Base-by-base conservation (phyloP, 2,888 invertebrate species). In the Plebejus anna region DNA sequence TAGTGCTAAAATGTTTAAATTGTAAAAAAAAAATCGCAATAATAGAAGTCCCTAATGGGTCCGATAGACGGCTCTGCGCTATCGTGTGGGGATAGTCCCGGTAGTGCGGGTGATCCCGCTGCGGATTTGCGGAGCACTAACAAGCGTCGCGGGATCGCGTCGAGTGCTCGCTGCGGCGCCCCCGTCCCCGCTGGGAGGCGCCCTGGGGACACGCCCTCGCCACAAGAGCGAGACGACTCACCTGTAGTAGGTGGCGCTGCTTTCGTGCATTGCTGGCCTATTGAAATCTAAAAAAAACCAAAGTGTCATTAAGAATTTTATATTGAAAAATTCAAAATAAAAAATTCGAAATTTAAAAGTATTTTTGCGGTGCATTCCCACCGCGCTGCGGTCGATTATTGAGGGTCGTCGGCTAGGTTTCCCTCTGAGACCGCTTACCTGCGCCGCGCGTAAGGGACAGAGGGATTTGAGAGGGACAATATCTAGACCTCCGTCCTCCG, bases 141-240 rank as follows among this genome's bases (percentile, higher is more conserved):
- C 93, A 93, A 92, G 94, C 92, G 92, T 90, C 92, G 90, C 92
- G 92, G 93, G 93, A 92, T 89, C 89, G 87, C 89, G 89, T 90
- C 86, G 89, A 91, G 92, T 90, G 90, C 94, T 89, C 87, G 90
- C 89, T 91, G 88, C 90, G 89, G 94, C 90, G 92, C 92, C 92
- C 90, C 91, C 91, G 91, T 90, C 92, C 92, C 91, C 91, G 92
- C 92, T 87, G 92, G 92, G 92, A 90, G 90, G 90, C 86, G 90
- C 93, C 91, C 92, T 85, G 83, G 92, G 92, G 92, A 92, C 94
- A 94, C 94, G 94, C 94, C 94, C 94, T 94, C 94, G 92, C 91
- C 92, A 88, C 91, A 86, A 89, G 94, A 94, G 94, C 91, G 87
- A 88, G 92, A 94, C 89, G 81, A 86, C 88, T 86, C 86, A 86